A percentile compares a stretch with the other conserved stretches of the same genome.
phyloP scores from a whole-genome alignment of 2,113 vertebrate genomes.

The Lamprologus sp. region DNA sequence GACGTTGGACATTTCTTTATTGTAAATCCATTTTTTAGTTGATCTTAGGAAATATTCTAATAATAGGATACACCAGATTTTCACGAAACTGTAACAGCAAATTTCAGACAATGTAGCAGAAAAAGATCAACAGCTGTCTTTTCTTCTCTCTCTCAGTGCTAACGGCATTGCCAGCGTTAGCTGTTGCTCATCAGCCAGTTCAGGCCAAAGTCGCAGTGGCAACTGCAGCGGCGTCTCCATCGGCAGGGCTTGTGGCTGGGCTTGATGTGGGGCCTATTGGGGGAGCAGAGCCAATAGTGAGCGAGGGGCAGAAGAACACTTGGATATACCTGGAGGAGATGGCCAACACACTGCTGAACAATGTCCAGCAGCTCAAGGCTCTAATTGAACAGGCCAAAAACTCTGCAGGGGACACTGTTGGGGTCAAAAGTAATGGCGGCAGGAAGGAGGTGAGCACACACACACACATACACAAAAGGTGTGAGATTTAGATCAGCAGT shows the following conservation, averaged over 20 bases:
- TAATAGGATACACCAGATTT: background rate
- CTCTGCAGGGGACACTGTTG: background rate
- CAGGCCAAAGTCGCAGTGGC: slow-evolving; percentile 73
- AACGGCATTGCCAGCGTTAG: slow-evolving; percentile 83
- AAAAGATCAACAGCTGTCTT: background rate
- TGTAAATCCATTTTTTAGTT: background rate
- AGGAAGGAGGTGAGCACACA: slow-evolving; percentile 81
- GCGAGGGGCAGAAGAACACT: slow-evolving; percentile 69
- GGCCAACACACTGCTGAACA: slow-evolving; percentile 84
- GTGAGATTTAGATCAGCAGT: background rate
- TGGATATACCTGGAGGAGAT: slow-evolving; percentile 94
- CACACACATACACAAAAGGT: background rate
- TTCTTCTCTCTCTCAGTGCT: slow-evolving; percentile 65
- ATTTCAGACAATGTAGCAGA: background rate
- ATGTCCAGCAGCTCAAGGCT: slow-evolving; percentile 88
- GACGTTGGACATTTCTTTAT: background rate
- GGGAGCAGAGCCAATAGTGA: background rate
- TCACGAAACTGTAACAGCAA: background rate
- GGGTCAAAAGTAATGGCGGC: slow-evolving; percentile 68
- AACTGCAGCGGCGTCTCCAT: slow-evolving; percentile 4
- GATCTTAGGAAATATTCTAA: background rate
- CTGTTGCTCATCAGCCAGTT: slow-evolving; percentile 74
- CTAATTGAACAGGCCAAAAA: slow-evolving; percentile 89
- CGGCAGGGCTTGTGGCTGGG: slow-evolving; percentile 61
- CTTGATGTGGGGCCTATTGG: slow-evolving; percentile 69